Conservation (phyloP, 2,888 invertebrate species). For the Halictus quadricinctus region DNA sequence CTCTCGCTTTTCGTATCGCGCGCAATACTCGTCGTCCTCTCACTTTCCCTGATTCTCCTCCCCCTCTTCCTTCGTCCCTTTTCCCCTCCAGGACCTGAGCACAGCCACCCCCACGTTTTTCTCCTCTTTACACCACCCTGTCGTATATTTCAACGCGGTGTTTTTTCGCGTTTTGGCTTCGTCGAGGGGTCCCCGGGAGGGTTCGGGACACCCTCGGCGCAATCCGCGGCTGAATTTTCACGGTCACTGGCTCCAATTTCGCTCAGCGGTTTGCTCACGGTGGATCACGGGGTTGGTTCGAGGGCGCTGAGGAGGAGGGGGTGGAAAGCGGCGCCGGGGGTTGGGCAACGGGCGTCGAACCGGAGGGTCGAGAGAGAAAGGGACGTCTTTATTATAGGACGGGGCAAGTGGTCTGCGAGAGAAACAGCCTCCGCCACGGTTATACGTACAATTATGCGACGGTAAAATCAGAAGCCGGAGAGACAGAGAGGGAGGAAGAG, state of each 20-base stretch:
- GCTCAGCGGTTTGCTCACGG: conserved; percentile 48
- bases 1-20: conserved; percentile 31
- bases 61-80: not conserved
- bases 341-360: not conserved
- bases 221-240: conserved; percentile 75
- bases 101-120: conserved; percentile 9
- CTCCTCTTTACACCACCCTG: not conserved
- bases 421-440: conserved; percentile 24
- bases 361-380: conserved; percentile 14
- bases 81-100: not conserved
- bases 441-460: conserved; percentile 49
- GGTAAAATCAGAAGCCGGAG: conserved; percentile 35
- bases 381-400: conserved; percentile 49
- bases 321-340: not conserved
- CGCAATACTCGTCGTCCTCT: not conserved
- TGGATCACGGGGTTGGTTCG: not conserved
- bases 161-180: conserved; percentile 10
- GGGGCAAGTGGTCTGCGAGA: conserved; percentile 14
- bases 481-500: not conserved
- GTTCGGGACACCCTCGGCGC: conserved; percentile 61
- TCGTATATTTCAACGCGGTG: conserved; percentile 20
- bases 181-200: conserved; percentile 16
- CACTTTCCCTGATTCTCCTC: conserved; percentile 19
- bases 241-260: conserved; percentile 78
- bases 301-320: not conserved